Base-by-base conservation (phyloP, 2,888 invertebrate genomes). In the Chesias legatella region DNA sequence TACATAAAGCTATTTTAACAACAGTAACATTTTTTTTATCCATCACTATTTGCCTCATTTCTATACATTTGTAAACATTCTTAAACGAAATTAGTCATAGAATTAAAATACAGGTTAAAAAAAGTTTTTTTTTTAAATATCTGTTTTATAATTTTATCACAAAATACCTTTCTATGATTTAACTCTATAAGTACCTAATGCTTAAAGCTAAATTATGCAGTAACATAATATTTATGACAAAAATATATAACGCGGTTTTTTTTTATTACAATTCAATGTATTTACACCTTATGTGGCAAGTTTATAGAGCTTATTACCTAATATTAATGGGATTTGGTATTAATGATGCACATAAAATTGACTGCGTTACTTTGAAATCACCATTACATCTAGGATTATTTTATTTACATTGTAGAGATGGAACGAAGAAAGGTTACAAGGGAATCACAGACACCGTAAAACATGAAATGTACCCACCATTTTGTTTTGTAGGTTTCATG, bases 1-100 rank as follows among this genome's bases (percentile, higher is more conserved):
- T 72, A 76, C 78, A 79, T 83, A 86, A 82, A 85, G 82, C 84
- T 86, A 77, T 81, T 22, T 20, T 28, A 85, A 84, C 83, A 85
- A 85, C 79, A 84, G 78, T 83, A 83, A 84, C 80, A 75, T 77
- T 74, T 45, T 77, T 74, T 45, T 58, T 64, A 68, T 73, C 61
- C 63, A 73, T 79, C 75, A 73, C 67, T 74, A 73, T 74, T 57
- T 69, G 71, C 64, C 53, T 64, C 64, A 65, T 67, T 71, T 67
- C 63, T 75, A 70, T 72, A 79, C 67, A 64, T 69, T 70, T 69
- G 64, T 63, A 65, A 64, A 61, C 43, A 50, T 50, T 44, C 40
- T 33, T 32, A 62, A 57, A 60, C 50, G 57, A 62, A 63, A 60
- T 43, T 24, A 47, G 47, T 44, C 33, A 43, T 50, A 65, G 53